Conservation (phyloP, 2,113 vertebrate species). For the Romanogobio albipinnatus region DNA sequence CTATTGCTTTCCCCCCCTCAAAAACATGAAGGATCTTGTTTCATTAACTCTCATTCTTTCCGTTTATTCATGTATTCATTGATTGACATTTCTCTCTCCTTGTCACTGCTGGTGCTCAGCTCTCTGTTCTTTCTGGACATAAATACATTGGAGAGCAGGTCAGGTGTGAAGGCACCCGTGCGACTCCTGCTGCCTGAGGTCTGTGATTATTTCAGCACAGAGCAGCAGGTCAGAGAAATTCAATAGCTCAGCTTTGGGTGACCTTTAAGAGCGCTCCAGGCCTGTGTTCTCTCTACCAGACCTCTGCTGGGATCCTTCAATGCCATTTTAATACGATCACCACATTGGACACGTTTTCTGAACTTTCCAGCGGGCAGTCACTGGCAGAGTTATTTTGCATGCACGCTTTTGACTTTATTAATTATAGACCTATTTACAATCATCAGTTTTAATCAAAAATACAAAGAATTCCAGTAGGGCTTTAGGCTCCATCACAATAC, state of each 20-base stretch:
- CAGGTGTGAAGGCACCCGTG: neutral
- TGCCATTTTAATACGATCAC: conserved; percentile 28
- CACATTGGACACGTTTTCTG: neutral
- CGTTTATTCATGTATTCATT: conserved; percentile 15
- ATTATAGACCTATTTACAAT: neutral
- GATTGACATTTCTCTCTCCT: conserved; percentile 31
- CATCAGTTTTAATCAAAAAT: neutral
- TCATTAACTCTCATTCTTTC: conserved; percentile 17
- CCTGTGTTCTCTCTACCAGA: neutral
- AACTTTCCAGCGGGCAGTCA: neutral
- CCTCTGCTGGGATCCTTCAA: conserved; percentile 15
- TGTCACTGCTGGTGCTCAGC: neutral
- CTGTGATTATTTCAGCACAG: conserved; percentile 33
- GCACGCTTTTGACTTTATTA: neutral
- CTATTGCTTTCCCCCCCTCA: neutral
- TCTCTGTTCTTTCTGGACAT: neutral
- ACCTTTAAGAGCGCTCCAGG: conserved; percentile 31
- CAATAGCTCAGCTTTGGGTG: conserved; percentile 25
- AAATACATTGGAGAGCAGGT: conserved; percentile 9
- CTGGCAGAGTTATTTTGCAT: no score
- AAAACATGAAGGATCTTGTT: neutral
- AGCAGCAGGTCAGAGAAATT: conserved; percentile 35
- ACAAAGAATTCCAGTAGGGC: neutral
- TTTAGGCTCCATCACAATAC: neutral
- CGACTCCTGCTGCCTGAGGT: conserved; percentile 20